Percentiles rank a stretch among this genome's conserved stretches.
Conservation (phyloP, 2,797 vertebrate genomes). For the Enteromius unitaeniatus region DNA sequence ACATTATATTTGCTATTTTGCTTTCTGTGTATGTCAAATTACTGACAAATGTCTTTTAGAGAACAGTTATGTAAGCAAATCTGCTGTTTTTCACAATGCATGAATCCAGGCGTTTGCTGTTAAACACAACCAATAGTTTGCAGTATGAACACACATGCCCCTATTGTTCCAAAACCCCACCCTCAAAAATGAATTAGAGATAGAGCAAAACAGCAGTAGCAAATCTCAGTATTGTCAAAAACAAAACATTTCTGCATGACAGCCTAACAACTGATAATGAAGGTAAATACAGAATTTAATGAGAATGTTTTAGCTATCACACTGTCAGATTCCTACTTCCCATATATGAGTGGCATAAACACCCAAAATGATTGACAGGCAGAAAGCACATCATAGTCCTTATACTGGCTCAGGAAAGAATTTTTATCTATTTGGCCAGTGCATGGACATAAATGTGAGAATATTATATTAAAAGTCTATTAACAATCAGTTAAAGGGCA, state of each 20-base stretch:
- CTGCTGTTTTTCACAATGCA: not conserved
- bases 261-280: constrained; percentile 2
- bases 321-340: not conserved
- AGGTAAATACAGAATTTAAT: constrained; percentile 2
- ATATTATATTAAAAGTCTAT: not conserved
- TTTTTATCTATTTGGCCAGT: not conserved
- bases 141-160: not conserved
- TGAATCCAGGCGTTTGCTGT: not conserved
- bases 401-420: not conserved
- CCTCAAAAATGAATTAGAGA: not conserved
- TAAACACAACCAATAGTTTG: not conserved
- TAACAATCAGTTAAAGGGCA: not conserved
- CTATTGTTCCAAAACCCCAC: not conserved
- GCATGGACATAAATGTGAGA: not conserved
- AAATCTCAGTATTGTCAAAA: not conserved
- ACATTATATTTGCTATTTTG: constrained; percentile 17
- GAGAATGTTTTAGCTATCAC: not conserved
- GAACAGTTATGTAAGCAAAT: constrained; percentile 22
- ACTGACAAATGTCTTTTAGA: constrained; percentile 7
- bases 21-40: constrained; percentile 19
- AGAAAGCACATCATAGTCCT: not conserved
- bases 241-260: not conserved
- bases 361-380: not conserved
- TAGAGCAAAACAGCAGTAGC: not conserved
- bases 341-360: not conserved